Evolutionary conservation across 1,140 invertebrate species (phyloP), one percentile per base, ranked within the genome.

Genomic region (Trypoxylus dichotomus): DNA sequence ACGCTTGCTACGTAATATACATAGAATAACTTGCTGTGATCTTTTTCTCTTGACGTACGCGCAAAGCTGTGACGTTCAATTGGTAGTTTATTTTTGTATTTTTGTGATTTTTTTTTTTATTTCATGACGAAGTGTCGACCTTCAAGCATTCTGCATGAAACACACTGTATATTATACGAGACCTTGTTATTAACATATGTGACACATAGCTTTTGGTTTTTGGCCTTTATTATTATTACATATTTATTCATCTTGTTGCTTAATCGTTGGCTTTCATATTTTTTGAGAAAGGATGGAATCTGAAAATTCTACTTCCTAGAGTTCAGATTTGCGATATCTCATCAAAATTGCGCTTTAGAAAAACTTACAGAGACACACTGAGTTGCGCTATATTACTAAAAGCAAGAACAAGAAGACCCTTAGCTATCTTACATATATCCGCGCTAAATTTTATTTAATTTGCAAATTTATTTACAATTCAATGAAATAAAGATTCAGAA

Each of bases 91-190:
- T 43, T n/a, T 74, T 41, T 42, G 13, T 13, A 43, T 77, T 77
- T 74, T 47, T 77, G 68, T 68, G 21, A 74, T 74, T 77, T 74
- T 73, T 74, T 74, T n/a, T 74, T 74, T 37, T 19, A 74, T 43
- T 74, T 74, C 32, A 74, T 41, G 72, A 74, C 72, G 41, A 74
- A 37, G 19, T 74, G 71, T 77, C 24, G 60, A 68, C 60, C 76
- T 89, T 90, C 89, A 90, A 90, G 88, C 88, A 89, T 90, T 90
- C 89, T 90, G 89, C 89, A 90, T 90, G 88, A 87, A 86, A 68
- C 60, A 68, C 60, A 68, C 60, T 68, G 60, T 77, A 77, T 54
- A 72, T 77, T 77, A 76, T 77, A 71, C 76, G 41, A 74, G 24
- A 77, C 68, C 71, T 79, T 68, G 21, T 27, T 68, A 68, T 68